Evolutionary conservation across 2,113 vertebrate species (phyloP).

Genomic region (Martes martes): DNA sequence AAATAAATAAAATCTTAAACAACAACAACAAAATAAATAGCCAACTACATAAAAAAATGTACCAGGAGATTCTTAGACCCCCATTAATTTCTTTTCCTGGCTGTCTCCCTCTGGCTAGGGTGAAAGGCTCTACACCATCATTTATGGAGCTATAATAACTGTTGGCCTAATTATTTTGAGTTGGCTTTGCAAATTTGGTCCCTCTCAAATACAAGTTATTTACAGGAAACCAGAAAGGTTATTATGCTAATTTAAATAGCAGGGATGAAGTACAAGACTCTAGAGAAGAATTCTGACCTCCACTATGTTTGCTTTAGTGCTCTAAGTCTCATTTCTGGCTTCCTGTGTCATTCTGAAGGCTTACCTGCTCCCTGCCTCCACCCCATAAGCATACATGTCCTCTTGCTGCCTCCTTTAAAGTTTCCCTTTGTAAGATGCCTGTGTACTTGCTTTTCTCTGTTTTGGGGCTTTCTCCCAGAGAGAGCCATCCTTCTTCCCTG

Average conservation of each 20-base stretch:
- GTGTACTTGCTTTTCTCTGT: neutral
- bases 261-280: neutral
- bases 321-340: neutral
- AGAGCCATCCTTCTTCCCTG: neutral
- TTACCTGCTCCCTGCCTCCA: neutral
- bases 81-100: neutral
- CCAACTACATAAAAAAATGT: constrained; percentile 4
- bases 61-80: neutral
- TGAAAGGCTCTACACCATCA: neutral
- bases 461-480: neutral
- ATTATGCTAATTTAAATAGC: neutral
- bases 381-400: neutral
- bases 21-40: neutral
- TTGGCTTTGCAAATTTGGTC: neutral
- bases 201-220: neutral
- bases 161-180: neutral
- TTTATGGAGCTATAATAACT: neutral
- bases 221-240: neutral
- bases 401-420: neutral
- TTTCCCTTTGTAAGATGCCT: neutral
- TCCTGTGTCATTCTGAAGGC: neutral
- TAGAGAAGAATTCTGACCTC: neutral
- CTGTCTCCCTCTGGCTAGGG: neutral
- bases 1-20: too few species aligned
- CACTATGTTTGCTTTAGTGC: neutral